Base-by-base conservation (phyloP, 2,113 vertebrate genomes). In the Caranx melampygus region DNA sequence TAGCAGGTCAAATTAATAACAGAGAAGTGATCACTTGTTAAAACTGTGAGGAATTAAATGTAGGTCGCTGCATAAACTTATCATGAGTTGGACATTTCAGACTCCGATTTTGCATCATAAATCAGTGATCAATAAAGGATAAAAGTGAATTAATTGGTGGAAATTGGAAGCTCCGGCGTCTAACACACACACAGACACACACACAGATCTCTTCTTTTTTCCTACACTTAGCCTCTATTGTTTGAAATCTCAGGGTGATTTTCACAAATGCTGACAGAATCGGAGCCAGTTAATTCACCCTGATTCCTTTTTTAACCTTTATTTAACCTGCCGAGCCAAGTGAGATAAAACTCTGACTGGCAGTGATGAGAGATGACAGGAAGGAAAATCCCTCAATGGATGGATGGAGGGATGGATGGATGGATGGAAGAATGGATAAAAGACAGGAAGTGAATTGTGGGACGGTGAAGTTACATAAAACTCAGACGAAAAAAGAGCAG, bases 261-360 rank as follows among this genome's bases (percentile, higher is more conserved):
- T 33, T 4, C 15, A 20, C n/a, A 3, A 37, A 62, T 12, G 12
- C 59, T 13, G 45, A 13, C 47, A 33, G 6, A 52, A 51, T 67
- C 42, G 67, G 18, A 59, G 10, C 54, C 37, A 3, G 4, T 33
- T 34, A 35, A 69, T 51, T 44, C 31, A 47, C 21, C 34, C 15
- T 16, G 63, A 69, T 57, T 52, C 4, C 3, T 60, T 79, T 6
- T 68, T 59, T 49, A 34, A 73, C 47, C 14, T 55, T 49, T 45
- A 60, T 68, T 66, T 70, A 71, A 70, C 68, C 14, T 4, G 11
- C 12, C 16, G 57, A 49, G 52, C 33, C 26, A 52, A 47, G 26
- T 16, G 21, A 62, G 52, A 76, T 31, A 13, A 75, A n/a, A 52
- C 47, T 49, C n/a, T 55, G 16, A 49, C 40, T 26, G 12, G 16